These are phyloP conservation scores for Brenthis daphne DNA, from an alignment of 2,888 invertebrate genomes.

Conservation along the genomic window DNA sequence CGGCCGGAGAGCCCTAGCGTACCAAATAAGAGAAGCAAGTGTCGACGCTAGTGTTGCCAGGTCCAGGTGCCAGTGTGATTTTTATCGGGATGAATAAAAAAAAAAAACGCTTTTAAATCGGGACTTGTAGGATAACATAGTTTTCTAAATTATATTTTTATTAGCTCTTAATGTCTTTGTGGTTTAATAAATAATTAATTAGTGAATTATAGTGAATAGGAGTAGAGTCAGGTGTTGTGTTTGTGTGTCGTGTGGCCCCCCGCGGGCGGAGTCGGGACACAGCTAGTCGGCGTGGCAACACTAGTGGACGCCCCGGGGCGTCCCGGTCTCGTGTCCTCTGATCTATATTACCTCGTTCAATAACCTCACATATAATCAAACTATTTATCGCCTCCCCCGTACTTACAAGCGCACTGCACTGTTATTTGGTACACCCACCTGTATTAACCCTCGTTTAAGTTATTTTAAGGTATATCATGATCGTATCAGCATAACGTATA, in stretches of 20 bases:
- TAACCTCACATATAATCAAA: slow-evolving; percentile 71
- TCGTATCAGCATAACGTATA: slow-evolving; percentile 75
- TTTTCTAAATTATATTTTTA: slow-evolving; percentile 25
- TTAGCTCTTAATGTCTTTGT: slow-evolving; percentile 20
- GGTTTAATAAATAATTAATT: slow-evolving; percentile 24
- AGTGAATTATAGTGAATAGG: slow-evolving; percentile 17
- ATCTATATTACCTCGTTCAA: slow-evolving; percentile 74
- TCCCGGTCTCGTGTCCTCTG: slow-evolving; percentile 51
- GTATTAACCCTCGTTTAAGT: slow-evolving; percentile 64
- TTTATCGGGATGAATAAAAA: not conserved
- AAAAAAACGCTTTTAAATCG: slow-evolving; percentile 17
- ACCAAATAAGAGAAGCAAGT: slow-evolving; percentile 73
- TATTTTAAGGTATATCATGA: slow-evolving; percentile 69
- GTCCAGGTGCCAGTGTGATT: slow-evolving; percentile 1
- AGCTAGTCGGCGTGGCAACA: slow-evolving; percentile 29
- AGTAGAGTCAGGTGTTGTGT: slow-evolving; percentile 14
- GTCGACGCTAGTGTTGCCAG: slow-evolving; percentile 27
- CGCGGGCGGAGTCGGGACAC: slow-evolving; percentile 4
- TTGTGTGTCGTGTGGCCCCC: not conserved
- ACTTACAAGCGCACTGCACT: slow-evolving; percentile 77
- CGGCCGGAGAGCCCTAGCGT: slow-evolving; percentile 50
- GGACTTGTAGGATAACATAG: slow-evolving; percentile 23
- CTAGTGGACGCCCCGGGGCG: slow-evolving; percentile 32
- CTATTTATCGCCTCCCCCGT: slow-evolving; percentile 67
- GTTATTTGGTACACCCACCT: slow-evolving; percentile 77